Percentiles rank a stretch among this genome's conserved stretches.
phyloP scores from a whole-genome alignment of 2,113 vertebrate species.

The Turnix velox region DNA sequence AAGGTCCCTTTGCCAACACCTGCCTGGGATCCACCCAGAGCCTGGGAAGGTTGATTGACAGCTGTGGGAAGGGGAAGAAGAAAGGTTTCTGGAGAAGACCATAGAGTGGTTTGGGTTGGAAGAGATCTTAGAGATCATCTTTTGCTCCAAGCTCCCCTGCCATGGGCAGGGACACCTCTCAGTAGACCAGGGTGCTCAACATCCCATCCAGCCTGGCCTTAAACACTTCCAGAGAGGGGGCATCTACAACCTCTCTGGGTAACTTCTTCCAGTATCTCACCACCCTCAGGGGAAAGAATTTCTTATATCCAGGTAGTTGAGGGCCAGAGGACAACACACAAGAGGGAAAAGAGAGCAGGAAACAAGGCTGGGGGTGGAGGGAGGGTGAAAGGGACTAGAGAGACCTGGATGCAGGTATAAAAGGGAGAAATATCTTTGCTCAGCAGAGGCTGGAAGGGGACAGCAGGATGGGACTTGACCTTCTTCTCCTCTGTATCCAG shows the following conservation, averaged over 20 bases:
- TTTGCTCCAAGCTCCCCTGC: no score
- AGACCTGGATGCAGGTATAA: not conserved
- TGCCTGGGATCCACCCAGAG: not conserved
- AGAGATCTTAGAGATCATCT: no score
- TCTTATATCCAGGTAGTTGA: no score
- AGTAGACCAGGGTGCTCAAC: no score
- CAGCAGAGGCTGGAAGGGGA: not conserved
- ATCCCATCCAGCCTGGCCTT: no score
- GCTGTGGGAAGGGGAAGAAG: not conserved
- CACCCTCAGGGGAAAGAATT: no score
- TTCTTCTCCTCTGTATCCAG: not conserved
- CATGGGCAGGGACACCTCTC: no score
- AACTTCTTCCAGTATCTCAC: no score
- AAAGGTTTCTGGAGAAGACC: not conserved
- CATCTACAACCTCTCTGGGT: no score
- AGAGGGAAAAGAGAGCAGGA: not conserved
- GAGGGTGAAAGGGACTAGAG: not conserved
- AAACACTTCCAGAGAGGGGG: no score
- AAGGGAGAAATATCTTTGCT: not conserved
- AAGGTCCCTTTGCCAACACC: not conserved
- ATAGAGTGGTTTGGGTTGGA: no score
- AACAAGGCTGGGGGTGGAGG: fast-evolving
- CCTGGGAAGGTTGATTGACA: not conserved
- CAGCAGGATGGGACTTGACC: fast-evolving
- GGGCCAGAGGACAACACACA: no score